These are phyloP conservation scores for Paedocypris sp. DNA, from an alignment of 2,113 vertebrate species.

Conservation along the genomic window DNA sequence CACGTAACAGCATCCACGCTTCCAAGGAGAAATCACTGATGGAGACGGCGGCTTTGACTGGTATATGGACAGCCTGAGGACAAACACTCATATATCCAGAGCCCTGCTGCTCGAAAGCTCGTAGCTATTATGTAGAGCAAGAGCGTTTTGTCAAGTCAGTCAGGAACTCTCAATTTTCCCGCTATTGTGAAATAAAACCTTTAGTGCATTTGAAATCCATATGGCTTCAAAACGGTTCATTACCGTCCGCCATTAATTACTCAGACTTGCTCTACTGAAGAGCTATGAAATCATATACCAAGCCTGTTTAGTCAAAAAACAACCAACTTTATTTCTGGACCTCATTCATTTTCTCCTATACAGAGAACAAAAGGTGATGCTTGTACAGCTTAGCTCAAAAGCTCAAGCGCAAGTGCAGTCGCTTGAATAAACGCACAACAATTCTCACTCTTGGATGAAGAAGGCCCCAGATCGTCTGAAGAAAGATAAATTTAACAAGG, in stretches of 20 bases:
- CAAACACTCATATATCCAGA: neutral
- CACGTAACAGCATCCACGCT: neutral
- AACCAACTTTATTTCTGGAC: no score
- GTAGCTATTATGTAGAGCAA: neutral
- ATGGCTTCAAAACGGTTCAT: no score
- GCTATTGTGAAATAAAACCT: neutral
- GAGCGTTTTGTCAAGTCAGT: neutral
- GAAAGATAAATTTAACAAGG: constrained; percentile 1
- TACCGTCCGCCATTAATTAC: no score
- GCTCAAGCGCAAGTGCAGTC: constrained; percentile 15
- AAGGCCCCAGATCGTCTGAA: constrained; percentile 15
- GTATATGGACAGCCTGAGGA: neutral
- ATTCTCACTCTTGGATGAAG: neutral
- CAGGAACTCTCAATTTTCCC: neutral
- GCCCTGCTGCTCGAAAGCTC: neutral
- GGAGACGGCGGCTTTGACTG: neutral
- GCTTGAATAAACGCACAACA: neutral
- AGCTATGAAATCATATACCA: no score
- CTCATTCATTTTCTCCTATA: no score
- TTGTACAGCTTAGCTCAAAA: constrained; percentile 7
- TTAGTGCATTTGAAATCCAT: neutral
- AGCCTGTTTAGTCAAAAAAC: no score
- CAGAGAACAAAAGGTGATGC: constrained; percentile 5
- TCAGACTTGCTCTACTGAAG: no score
- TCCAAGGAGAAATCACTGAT: neutral